These are phyloP conservation scores for Cantharis nigra DNA, from an alignment of 2,888 invertebrate species.

Conservation along the genomic window DNA sequence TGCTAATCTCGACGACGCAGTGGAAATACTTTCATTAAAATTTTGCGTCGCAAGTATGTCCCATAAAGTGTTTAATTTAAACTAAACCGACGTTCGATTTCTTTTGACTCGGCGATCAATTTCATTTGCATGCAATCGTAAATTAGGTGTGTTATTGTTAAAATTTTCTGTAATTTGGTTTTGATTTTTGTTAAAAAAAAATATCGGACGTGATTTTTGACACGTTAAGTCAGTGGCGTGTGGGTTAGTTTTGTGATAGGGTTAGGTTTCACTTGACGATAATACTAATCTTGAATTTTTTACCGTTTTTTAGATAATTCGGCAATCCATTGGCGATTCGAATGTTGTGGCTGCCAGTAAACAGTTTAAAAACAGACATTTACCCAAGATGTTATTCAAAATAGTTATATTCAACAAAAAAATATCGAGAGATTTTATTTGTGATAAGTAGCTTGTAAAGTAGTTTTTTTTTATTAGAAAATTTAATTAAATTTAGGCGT, in stretches of 20 bases:
- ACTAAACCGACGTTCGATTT: background rate
- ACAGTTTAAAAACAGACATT: background rate
- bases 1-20: background rate
- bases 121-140: background rate
- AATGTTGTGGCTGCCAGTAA: background rate
- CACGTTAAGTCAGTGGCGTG: conserved; percentile 23
- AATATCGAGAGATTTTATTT: conserved; percentile 12
- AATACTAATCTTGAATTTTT: background rate
- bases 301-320: background rate
- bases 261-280: background rate
- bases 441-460: conserved; percentile 16
- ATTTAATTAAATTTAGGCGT: background rate
- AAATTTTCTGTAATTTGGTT: background rate
- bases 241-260: background rate
- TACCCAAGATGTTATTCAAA: conserved; percentile 14
- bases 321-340: background rate
- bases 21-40: conserved; percentile 10
- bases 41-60: conserved; percentile 28
- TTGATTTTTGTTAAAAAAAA: conserved; percentile 12
- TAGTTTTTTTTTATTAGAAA: conserved; percentile 4
- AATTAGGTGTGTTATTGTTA: background rate
- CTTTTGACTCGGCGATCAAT: background rate
- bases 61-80: conserved; percentile 8
- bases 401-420: conserved; percentile 12
- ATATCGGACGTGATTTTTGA: conserved; percentile 12